Evolutionary conservation across 2,113 vertebrate genomes (phyloP).

Genomic region (Ammospiza nelsoni): DNA sequence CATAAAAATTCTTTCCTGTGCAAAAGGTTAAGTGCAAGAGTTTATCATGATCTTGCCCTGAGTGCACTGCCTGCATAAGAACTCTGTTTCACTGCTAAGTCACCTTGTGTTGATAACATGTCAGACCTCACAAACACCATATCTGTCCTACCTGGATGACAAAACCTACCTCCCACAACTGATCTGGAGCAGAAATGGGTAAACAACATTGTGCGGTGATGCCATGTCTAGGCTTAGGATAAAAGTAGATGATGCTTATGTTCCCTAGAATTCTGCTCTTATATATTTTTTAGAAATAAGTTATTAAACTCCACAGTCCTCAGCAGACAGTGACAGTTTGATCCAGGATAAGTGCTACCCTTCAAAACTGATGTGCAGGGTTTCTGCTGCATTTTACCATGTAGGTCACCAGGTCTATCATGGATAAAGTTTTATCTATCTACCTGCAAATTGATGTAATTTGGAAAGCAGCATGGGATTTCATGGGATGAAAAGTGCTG

Average conservation of each 20-base stretch:
- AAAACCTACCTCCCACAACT: neutral
- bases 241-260: neutral
- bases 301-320: fast-evolving
- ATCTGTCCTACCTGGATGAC: neutral
- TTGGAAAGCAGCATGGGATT: neutral
- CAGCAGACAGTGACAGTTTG: neutral
- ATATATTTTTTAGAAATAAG: neutral
- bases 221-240: neutral
- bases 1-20: neutral
- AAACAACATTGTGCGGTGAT: fast-evolving
- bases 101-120: neutral
- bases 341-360: neutral
- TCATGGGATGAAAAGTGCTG: neutral
- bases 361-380: neutral
- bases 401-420: neutral
- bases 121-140: neutral
- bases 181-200: too few relatives aligned
- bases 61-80: neutral
- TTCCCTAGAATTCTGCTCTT: neutral
- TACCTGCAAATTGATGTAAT: neutral
- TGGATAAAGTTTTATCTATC: neutral
- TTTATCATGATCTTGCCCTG: neutral
- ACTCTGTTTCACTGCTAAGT: neutral
- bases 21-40: neutral
- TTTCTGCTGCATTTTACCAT: neutral